Evolutionary conservation across 2,888 invertebrate genomes (phyloP), one percentile per base, ranked within the genome.

Genomic region (Salticus scenicus): DNA sequence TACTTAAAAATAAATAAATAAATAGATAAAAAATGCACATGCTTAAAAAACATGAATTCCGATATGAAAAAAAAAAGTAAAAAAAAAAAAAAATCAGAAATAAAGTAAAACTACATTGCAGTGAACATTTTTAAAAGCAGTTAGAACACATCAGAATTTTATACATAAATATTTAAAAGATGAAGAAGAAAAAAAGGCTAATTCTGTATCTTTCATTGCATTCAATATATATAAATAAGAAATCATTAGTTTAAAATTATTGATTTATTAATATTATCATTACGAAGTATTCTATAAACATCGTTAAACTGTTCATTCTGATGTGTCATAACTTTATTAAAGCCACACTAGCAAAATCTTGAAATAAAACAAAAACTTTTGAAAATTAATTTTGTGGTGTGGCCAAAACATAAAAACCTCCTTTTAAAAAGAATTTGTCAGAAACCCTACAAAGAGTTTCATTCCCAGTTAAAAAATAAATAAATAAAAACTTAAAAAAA

Each of bases 341-440:
- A 37, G 42, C 70, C 70, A 70, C 70, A 70, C 70, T 24, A 24
- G 17, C 20, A 1, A 24, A 30, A 14, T 0, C 8, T 12, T 10
- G 7, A 66, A 1, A 31, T 30, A 30, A 66, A 31, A 66, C 20
- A 31, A 66, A 12, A 31, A 51, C 17, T 1, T 28, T 66, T 30
- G n/a, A 30, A 33, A 31, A 8, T 28, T 30, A 66, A 31, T 12
- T 17, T 30, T 30, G n/a, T 30, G 17, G 57, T 57, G 72, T 72
- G 72, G 72, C 57, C 57, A 72, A 8, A 57, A 41, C 28, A 51
- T 14, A 41, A 63, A 63, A 57, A 66, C 67, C 67, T 74, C 51
- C 41, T 33, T 81, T 69, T 74, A 33, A 73, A 37, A 28, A 69
- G 57, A 69, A 63, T 57, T 47, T 77, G 63, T 41, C 77, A 37